Base-by-base conservation (phyloP, 2,888 invertebrate species). In the Cosmia pyralina region DNA sequence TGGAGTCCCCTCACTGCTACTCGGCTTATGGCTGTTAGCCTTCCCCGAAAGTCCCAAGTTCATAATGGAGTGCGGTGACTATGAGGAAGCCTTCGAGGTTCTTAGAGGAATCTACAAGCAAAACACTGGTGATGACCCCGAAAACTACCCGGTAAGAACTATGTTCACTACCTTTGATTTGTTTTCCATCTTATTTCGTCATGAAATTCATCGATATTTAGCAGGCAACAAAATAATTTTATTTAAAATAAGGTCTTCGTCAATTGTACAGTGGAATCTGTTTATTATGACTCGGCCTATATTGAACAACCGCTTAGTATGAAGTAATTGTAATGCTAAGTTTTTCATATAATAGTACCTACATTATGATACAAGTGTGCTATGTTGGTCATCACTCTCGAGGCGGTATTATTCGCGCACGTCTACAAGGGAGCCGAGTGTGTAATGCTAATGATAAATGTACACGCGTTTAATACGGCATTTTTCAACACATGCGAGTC, bases 31-130 rank as follows among this genome's bases (percentile, higher is more conserved):
- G 98, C 93, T 98, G 13, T 96, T 97, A 85, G 96, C 97, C 75
- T 98, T 98, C 93, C 98, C 98, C 0, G 98, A 98, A 93, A 98
- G 98, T 90, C 98, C 98, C 2, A 98, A 98, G 92, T 98, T 98
- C 92, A 96, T 98, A 88, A 96, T 98, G 91, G 98, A 98, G 92
- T 97, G 97, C 88, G 98, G 98, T 0, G 98, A 98, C 91, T 97
- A 98, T 41, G 98, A 98, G 62, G 97, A 97, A 57, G 98, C 98
- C 0, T 95, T 98, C 10, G 95, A 96, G 58, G 97, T 97, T 41
- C 96, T 98, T 58, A 97, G 97, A 87, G 94, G 96, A 85, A 97
- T 98, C 90, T 98, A 97, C 92, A 96, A 96, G 50, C 96, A 96
- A 84, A 98, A 98, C 90, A 98, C 98, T 6, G 98, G 98, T 53